These are phyloP conservation scores for Chaitophorus viminalis DNA, from an alignment of 2,888 invertebrate species.

Conservation along the genomic window DNA sequence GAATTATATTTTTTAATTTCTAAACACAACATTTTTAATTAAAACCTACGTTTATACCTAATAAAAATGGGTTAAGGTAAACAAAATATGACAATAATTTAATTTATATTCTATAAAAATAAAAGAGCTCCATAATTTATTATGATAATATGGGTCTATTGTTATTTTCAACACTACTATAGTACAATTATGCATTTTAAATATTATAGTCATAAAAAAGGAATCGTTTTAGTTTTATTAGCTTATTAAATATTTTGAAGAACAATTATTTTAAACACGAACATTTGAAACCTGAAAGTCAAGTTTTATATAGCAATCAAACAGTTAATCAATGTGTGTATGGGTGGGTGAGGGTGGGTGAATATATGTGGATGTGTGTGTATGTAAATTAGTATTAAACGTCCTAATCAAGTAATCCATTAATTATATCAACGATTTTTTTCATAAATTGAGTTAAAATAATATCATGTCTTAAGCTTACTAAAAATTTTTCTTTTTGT, in stretches of 20 bases:
- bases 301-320: background rate
- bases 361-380: background rate
- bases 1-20: no score
- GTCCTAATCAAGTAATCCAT: no score
- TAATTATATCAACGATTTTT: no score
- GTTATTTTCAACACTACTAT: constrained; percentile 6
- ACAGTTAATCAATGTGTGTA: background rate
- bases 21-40: no score
- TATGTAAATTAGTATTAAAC: background rate
- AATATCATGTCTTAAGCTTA: no score
- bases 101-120: background rate
- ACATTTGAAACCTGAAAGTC: background rate
- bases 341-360: no score
- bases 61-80: no score
- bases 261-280: background rate
- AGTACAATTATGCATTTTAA: background rate
- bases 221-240: constrained; percentile 24
- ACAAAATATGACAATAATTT: background rate
- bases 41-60: no score
- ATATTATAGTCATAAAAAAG: constrained; percentile 21
- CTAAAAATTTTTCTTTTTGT: no score
- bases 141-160: background rate
- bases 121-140: background rate
- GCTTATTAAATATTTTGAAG: background rate
- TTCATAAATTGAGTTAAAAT: no score